These are phyloP conservation scores for Myiotriccus ornatus DNA, from an alignment of 2,797 vertebrate genomes.

Conservation along the genomic window DNA sequence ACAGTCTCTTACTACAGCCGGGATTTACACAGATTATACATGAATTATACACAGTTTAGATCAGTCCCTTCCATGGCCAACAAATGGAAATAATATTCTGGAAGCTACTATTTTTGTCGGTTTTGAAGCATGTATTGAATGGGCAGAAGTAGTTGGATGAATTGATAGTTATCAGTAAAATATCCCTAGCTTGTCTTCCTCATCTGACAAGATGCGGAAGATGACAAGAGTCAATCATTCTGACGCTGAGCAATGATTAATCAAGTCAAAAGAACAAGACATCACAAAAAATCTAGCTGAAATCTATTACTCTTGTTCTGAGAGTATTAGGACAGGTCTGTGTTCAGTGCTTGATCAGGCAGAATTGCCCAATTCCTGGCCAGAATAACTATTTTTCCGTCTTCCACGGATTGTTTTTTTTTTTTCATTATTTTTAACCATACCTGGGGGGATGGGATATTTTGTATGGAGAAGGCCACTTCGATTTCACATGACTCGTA, in stretches of 20 bases:
- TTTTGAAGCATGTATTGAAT: background rate
- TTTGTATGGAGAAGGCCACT: background rate
- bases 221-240: background rate
- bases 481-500: fast-evolving
- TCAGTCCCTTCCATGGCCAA: background rate
- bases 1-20: background rate
- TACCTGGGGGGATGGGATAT: background rate
- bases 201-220: background rate
- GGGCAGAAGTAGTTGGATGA: background rate
- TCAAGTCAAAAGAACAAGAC: background rate
- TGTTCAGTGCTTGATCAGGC: background rate
- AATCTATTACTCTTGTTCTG: background rate
- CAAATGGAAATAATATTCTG: background rate
- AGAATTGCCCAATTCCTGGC: background rate
- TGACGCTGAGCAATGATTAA: background rate
- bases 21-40: background rate
- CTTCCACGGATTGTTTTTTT: fast-evolving
- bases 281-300: background rate
- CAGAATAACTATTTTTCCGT: background rate
- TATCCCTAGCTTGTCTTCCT: background rate
- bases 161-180: background rate
- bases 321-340: background rate
- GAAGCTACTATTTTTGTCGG: background rate
- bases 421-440: background rate
- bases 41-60: background rate